phyloP scores from a whole-genome alignment of 2,797 vertebrate species.

The Sitta carolinensis region DNA sequence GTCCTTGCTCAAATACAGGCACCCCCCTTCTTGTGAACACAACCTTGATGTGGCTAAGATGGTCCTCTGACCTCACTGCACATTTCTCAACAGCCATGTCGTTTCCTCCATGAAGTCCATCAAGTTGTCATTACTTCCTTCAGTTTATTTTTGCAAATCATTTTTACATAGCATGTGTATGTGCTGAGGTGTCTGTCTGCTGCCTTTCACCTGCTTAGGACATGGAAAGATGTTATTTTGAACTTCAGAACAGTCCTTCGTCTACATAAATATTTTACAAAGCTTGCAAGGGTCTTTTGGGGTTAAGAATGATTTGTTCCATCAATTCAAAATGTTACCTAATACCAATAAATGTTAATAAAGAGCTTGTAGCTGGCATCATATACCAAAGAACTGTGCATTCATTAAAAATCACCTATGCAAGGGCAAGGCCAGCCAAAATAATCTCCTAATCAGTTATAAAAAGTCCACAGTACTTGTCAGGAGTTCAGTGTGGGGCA shows the following conservation, averaged over 20 bases:
- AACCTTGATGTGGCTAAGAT: not conserved
- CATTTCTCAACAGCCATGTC: not conserved
- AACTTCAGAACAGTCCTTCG: not conserved
- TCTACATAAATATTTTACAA: constrained; percentile 24
- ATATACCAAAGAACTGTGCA: not conserved
- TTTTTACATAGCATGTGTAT: not conserved
- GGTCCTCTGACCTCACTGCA: not conserved
- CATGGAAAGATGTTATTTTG: constrained; percentile 4
- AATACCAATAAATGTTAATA: constrained; percentile 60
- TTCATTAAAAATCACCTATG: constrained; percentile 61
- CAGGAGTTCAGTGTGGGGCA: constrained; percentile 46
- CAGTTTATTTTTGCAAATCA: constrained; percentile 24
- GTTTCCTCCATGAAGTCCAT: not conserved
- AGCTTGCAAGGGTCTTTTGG: not conserved
- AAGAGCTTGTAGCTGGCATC: constrained; percentile 57
- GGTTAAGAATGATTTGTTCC: constrained; percentile 14
- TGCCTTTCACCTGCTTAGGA: constrained; percentile 35
- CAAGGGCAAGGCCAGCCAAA: constrained; percentile 55
- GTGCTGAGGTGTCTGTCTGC: constrained; percentile 15
- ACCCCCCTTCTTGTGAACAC: not conserved
- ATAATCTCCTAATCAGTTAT: constrained; percentile 69
- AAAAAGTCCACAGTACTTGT: constrained; percentile 48
- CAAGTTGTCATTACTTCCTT: constrained; percentile 39
- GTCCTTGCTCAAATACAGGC: not conserved
- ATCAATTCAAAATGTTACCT: constrained; percentile 13